Percentiles rank a stretch among this genome's conserved stretches.
Evolutionary conservation across 2,888 invertebrate species (phyloP).

Genomic region (Diarsia dahlii): DNA sequence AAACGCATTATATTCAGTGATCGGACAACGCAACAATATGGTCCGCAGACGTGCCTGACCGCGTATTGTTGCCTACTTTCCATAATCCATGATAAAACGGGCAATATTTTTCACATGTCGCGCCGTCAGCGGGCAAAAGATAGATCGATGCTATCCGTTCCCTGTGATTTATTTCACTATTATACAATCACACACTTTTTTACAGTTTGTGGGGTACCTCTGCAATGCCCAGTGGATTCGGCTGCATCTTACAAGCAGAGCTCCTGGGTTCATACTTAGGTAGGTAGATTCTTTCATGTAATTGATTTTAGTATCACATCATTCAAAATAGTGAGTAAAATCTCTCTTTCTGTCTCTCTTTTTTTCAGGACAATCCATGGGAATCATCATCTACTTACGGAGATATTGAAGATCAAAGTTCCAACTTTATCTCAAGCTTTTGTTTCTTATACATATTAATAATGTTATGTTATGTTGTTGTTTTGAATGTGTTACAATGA

Average conservation of each 20-base stretch:
- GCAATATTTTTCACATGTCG: conserved; percentile 72
- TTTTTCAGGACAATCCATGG: too few relatives aligned
- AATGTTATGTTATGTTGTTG: too few relatives aligned
- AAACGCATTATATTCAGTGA: conserved; percentile 32
- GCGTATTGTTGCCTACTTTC: conserved; percentile 60
- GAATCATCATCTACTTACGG: too few relatives aligned
- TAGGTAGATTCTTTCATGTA: not conserved
- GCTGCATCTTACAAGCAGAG: not conserved
- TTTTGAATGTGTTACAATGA: too few relatives aligned
- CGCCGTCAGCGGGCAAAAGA: conserved; percentile 70
- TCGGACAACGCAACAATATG: conserved; percentile 21
- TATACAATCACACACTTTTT: conserved; percentile 58
- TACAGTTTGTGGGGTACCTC: conserved; percentile 41
- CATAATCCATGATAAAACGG: conserved; percentile 68
- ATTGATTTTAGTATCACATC: not conserved
- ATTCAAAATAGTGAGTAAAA: too few relatives aligned
- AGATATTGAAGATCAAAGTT: too few relatives aligned
- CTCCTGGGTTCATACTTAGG: not conserved
- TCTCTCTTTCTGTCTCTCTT: too few relatives aligned
- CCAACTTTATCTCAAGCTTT: too few relatives aligned
- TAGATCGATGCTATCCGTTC: conserved; percentile 73
- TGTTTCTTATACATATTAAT: too few relatives aligned
- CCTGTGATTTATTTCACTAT: conserved; percentile 78
- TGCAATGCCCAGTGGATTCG: not conserved
- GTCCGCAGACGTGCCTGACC: conserved; percentile 43